A percentile compares a stretch with the other conserved stretches of the same genome.
phyloP scores from a whole-genome alignment of 2,888 invertebrate species.

The Busseola fusca region DNA sequence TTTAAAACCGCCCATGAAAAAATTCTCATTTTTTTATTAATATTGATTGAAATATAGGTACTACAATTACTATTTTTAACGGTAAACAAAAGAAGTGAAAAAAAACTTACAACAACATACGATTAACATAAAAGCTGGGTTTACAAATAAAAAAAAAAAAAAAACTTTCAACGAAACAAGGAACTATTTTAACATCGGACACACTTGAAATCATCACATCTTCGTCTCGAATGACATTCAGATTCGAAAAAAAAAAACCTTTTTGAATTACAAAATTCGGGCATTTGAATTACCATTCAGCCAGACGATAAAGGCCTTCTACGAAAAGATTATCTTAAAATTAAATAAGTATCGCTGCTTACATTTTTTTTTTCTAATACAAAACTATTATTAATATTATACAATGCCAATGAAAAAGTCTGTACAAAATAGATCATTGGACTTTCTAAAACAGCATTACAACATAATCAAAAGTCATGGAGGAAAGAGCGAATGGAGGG shows the following conservation, averaged over 20 bases:
- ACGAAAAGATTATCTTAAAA: slow-evolving; percentile 45
- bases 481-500: neutral
- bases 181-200: slow-evolving; percentile 37
- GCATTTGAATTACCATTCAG: neutral
- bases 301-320: neutral
- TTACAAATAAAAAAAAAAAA: slow-evolving; percentile 7
- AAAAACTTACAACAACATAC: slow-evolving; percentile 39
- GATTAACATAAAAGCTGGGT: slow-evolving; percentile 30
- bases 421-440: slow-evolving; percentile 19
- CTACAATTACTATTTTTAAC: slow-evolving; percentile 19
- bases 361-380: neutral
- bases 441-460: neutral
- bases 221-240: neutral
- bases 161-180: slow-evolving; percentile 17
- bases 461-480: neutral
- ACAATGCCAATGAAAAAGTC: slow-evolving; percentile 25
- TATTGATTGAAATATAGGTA: slow-evolving; percentile 37
- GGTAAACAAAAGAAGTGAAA: slow-evolving; percentile 37
- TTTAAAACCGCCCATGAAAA: neutral
- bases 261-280: neutral
- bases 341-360: slow-evolving; percentile 44
- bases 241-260: neutral
- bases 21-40: neutral
- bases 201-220: slow-evolving; percentile 1
- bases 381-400: slow-evolving; percentile 23